Evolutionary conservation across 2,888 invertebrate species (phyloP).

Genomic region (Helobdella robusta): DNA sequence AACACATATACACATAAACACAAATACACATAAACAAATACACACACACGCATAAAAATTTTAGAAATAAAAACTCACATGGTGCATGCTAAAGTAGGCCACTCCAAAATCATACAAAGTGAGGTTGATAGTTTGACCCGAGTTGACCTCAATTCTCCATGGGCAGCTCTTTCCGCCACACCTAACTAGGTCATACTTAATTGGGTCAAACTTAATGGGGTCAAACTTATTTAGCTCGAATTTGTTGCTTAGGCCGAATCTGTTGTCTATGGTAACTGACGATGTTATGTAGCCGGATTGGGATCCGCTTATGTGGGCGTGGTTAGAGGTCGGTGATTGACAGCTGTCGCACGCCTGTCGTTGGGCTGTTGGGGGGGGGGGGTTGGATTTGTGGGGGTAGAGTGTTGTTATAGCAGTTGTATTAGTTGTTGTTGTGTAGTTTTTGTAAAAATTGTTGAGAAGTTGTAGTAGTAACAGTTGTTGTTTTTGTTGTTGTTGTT

Average conservation of each 20-base stretch:
- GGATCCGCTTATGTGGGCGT: background rate
- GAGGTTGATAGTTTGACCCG: slow-evolving; percentile 30
- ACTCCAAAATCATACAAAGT: slow-evolving; percentile 26
- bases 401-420: too few relatives aligned
- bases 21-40: too few relatives aligned
- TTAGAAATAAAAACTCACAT: too few relatives aligned
- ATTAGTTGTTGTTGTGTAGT: background rate
- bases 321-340: background rate
- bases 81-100: too few relatives aligned
- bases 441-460: background rate
- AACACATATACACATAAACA: too few relatives aligned
- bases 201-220: background rate
- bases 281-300: background rate
- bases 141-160: slow-evolving; percentile 23
- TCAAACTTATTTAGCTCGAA: background rate
- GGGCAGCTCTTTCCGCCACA: slow-evolving; percentile 17
- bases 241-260: background rate
- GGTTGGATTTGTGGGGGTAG: too few relatives aligned
- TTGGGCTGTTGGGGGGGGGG: slow-evolving; percentile 12
- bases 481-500: background rate
- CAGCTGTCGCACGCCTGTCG: background rate
- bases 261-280: background rate
- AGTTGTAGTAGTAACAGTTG: background rate
- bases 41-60: too few relatives aligned
- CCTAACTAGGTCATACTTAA: background rate